Percentiles rank a stretch among this genome's conserved stretches.
Evolutionary conservation across 2,888 invertebrate genomes (phyloP).

Genomic region (Clanis bilineata): DNA sequence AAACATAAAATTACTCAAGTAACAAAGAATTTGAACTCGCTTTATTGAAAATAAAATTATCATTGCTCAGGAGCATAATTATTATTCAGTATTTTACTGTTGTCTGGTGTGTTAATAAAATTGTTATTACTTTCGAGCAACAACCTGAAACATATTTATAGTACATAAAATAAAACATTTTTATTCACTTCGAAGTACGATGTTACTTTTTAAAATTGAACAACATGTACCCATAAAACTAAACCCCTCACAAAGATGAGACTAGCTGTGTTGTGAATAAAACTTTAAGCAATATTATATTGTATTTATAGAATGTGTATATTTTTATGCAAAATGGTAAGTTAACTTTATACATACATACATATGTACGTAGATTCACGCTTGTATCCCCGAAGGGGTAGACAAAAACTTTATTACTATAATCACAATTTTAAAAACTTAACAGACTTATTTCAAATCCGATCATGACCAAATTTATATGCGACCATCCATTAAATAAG

Average conservation of each 20-base stretch:
- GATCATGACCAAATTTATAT: too few relatives aligned
- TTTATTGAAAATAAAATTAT: background rate
- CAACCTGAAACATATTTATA: background rate
- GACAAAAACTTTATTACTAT: too few relatives aligned
- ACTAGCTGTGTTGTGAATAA: background rate
- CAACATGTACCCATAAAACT: background rate
- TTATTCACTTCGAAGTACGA: background rate
- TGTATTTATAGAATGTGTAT: too few relatives aligned
- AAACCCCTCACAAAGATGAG: background rate
- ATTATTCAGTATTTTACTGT: background rate
- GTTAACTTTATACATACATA: too few relatives aligned
- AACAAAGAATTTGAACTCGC: background rate
- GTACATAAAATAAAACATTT: background rate
- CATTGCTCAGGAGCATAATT: background rate
- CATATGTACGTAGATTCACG: too few relatives aligned
- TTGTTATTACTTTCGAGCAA: background rate
- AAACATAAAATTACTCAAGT: background rate
- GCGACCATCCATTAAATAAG: too few relatives aligned
- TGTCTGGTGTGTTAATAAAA: background rate
- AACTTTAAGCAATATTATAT: background rate
- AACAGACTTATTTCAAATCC: too few relatives aligned
- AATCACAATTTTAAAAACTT: too few relatives aligned
- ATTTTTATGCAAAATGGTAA: too few relatives aligned
- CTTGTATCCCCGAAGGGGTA: too few relatives aligned
- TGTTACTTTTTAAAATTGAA: background rate